A percentile compares a stretch with the other conserved stretches of the same genome.
phyloP scores from a whole-genome alignment of 1,140 invertebrate species.

The Zaprionus africanus region DNA sequence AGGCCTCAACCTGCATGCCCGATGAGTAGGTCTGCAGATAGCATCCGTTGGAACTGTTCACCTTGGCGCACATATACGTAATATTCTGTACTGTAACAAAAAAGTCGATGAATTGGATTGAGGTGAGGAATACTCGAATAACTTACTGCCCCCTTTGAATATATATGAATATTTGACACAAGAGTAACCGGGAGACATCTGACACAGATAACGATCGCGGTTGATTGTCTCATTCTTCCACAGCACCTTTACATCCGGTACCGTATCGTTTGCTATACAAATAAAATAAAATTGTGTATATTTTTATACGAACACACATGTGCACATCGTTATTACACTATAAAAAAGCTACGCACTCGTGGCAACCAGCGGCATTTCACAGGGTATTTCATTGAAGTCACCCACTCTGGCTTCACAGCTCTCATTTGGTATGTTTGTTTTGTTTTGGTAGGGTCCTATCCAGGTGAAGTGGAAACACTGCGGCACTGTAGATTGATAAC shows the following conservation, averaged over 20 bases:
- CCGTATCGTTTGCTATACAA: slow-evolving; percentile 64
- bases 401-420: slow-evolving; percentile 64
- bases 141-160: slow-evolving; percentile 78
- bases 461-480: slow-evolving; percentile 80
- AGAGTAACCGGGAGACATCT: slow-evolving; percentile 62
- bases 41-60: slow-evolving; percentile 69
- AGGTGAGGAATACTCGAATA: background rate
- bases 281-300: background rate
- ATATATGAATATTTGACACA: slow-evolving; percentile 79
- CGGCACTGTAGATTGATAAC: slow-evolving; percentile 46
- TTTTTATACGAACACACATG: background rate
- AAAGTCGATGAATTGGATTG: background rate
- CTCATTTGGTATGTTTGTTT: slow-evolving; percentile 56
- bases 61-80: slow-evolving; percentile 80
- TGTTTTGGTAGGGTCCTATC: slow-evolving; percentile 74
- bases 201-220: slow-evolving; percentile 63
- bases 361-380: slow-evolving; percentile 63
- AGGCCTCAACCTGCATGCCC: slow-evolving; percentile 75
- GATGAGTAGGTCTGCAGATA: slow-evolving; percentile 63
- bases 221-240: slow-evolving; percentile 59
- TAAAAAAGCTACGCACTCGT: slow-evolving; percentile 51
- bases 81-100: slow-evolving; percentile 69
- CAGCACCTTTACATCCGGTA: slow-evolving; percentile 69
- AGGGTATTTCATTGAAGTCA: slow-evolving; percentile 73
- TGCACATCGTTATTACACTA: background rate